A percentile compares a stretch with the other conserved stretches of the same genome.
phyloP scores from a whole-genome alignment of 2,888 invertebrate genomes.

The Andrena hattorfiana region DNA sequence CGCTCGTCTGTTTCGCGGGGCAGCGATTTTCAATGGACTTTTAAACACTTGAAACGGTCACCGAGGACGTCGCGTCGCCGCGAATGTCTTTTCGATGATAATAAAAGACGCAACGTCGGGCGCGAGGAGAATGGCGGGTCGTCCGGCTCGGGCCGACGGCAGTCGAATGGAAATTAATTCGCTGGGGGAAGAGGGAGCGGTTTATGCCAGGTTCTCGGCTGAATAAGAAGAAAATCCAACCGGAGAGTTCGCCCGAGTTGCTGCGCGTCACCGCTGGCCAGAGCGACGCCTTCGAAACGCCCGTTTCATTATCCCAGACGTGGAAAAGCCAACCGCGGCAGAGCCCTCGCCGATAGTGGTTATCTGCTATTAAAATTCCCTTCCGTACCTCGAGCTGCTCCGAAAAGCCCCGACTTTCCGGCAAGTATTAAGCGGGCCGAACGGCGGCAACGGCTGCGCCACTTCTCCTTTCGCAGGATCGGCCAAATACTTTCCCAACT shows the following conservation, averaged over 20 bases:
- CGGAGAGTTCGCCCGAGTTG: constrained; percentile 54
- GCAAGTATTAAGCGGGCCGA: background rate
- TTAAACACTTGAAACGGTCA: constrained; percentile 2
- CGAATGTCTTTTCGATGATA: background rate
- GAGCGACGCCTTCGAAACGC: constrained; percentile 38
- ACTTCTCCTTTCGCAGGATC: too few species aligned
- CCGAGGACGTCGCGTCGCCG: background rate
- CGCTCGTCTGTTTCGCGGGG: background rate
- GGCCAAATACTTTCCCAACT: background rate
- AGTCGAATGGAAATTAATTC: constrained; percentile 72
- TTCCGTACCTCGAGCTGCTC: background rate
- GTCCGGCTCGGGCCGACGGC: constrained; percentile 13
- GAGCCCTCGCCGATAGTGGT: constrained; percentile 16
- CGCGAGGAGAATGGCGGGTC: background rate
- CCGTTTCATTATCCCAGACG: constrained; percentile 46
- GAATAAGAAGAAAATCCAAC: constrained; percentile 58
- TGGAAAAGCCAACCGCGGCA: constrained; percentile 11
- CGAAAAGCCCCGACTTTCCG: background rate
- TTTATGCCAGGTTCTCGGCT: constrained; percentile 62
- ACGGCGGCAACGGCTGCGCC: background rate
- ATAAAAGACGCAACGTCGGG: background rate
- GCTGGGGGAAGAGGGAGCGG: constrained; percentile 65
- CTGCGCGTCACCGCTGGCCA: constrained; percentile 22
- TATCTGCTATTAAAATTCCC: constrained; percentile 42
- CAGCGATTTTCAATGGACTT: constrained; percentile 4